phyloP scores from a whole-genome alignment of 2,888 invertebrate genomes.

The Caenorhabditis panamensis region DNA sequence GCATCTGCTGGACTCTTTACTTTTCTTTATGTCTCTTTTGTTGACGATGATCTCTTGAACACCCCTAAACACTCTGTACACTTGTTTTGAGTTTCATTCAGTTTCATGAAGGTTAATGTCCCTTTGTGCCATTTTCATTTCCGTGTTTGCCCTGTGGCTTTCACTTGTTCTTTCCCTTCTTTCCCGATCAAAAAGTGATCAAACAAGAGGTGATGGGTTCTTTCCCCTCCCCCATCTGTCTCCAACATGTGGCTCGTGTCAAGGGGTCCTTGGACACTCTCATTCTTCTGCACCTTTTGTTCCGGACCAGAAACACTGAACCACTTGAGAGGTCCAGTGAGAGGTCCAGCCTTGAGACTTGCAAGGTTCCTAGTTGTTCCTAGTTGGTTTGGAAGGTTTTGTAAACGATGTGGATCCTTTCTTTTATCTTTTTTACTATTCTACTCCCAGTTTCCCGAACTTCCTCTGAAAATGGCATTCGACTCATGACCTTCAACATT shows the following conservation, averaged over 20 bases:
- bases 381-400: too few species aligned
- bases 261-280: not conserved
- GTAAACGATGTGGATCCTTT: not conserved
- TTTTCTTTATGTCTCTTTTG: conserved; percentile 35
- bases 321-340: conserved; percentile 20
- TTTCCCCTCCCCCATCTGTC: conserved; percentile 9
- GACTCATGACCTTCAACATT: conserved; percentile 78
- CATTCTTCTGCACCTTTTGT: conserved; percentile 3
- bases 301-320: conserved; percentile 2
- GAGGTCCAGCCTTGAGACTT: too few species aligned
- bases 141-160: too few species aligned
- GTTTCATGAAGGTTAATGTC: too few species aligned
- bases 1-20: conserved; percentile 54
- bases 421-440: not conserved
- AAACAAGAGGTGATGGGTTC: not conserved
- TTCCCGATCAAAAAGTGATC: too few species aligned
- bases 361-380: too few species aligned
- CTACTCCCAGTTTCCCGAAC: not conserved
- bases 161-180: too few species aligned
- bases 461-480: conserved; percentile 18
- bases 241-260: conserved; percentile 38
- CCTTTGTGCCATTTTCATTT: too few species aligned
- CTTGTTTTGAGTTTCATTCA: conserved; percentile 6
- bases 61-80: conserved; percentile 16
- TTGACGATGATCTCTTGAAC: conserved; percentile 45